A percentile compares a stretch with the other conserved stretches of the same genome.
Conservation (phyloP, 2,113 vertebrate species). For the Oryctolagus cuniculus region mOryCun1.1 NC_091432.1:137298501-137299000, state of each 20-base stretch:
- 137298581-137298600: too few relatives aligned
- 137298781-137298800: neutral
- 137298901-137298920: neutral
- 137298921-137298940: neutral
- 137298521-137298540: too few relatives aligned
- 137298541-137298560: too few relatives aligned
- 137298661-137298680: too few relatives aligned
- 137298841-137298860: neutral
- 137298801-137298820: neutral
- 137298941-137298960: too few relatives aligned
- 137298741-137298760: neutral
- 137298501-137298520: too few relatives aligned
- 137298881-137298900: neutral
- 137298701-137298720: neutral
- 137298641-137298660: too few relatives aligned
- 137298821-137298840: neutral
- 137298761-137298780: neutral
- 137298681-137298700: too few relatives aligned
- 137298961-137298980: neutral
- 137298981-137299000: too few relatives aligned
- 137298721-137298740: neutral
- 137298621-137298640: too few relatives aligned
- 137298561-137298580: too few relatives aligned
- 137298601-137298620: too few relatives aligned
- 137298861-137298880: neutral